Evolutionary conservation across 2,888 invertebrate species (phyloP).

Genomic region (Latheticus oryzae): DNA sequence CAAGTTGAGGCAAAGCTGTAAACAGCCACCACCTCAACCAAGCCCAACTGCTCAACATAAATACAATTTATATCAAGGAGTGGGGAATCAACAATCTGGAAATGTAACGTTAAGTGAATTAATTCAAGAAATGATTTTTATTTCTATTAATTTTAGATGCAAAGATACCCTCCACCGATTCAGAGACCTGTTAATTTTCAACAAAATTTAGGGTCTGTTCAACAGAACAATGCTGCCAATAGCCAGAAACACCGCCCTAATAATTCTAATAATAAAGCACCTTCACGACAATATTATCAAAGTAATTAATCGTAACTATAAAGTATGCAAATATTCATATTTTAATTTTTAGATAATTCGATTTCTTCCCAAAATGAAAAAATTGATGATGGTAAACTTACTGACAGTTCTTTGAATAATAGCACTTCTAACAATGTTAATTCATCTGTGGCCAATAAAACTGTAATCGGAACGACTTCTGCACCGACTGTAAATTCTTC

Average conservation of each 20-base stretch:
- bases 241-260: conserved; percentile 63
- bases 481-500: conserved; percentile 39
- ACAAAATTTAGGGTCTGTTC: conserved; percentile 63
- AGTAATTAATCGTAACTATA: conserved; percentile 60
- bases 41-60: conserved; percentile 70
- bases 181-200: conserved; percentile 69
- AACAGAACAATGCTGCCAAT: conserved; percentile 56
- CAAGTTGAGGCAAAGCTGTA: conserved; percentile 68
- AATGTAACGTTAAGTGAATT: no score
- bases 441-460: conserved; percentile 40
- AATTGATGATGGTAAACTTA: conserved; percentile 60
- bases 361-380: conserved; percentile 61
- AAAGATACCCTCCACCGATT: conserved; percentile 68
- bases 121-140: conserved; percentile 6
- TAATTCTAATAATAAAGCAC: conserved; percentile 61
- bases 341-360: conserved; percentile 52
- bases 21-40: conserved; percentile 69
- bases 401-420: conserved; percentile 52
- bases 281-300: conserved; percentile 69
- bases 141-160: conserved; percentile 52
- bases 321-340: neutral
- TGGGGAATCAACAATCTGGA: conserved; percentile 65
- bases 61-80: conserved; percentile 69
- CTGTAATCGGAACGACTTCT: conserved; percentile 44
- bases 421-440: conserved; percentile 46